phyloP scores from a whole-genome alignment of 2,888 invertebrate species.

The Cantharis nigra region DNA sequence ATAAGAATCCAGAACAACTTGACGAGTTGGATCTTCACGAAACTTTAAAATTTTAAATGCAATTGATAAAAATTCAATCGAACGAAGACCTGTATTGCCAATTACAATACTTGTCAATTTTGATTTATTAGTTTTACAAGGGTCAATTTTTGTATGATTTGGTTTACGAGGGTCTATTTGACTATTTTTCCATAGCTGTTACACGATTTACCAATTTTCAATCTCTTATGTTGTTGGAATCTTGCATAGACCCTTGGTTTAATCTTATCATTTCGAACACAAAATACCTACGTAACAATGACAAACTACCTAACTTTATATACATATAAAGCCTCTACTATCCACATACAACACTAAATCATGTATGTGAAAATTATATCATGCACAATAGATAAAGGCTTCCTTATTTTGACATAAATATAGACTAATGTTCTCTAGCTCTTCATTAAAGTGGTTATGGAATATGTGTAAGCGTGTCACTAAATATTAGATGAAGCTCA shows the following conservation, averaged over 20 bases:
- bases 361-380: neutral
- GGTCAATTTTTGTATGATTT: neutral
- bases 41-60: neutral
- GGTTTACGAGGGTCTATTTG: neutral
- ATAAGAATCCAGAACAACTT: too few relatives aligned
- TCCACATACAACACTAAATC: neutral
- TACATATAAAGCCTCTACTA: neutral
- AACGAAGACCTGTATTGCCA: neutral
- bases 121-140: neutral
- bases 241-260: neutral
- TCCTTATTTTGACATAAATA: neutral
- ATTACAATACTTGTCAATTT: neutral
- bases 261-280: neutral
- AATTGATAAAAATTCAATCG: neutral
- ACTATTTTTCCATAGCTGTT: neutral
- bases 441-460: neutral
- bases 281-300: neutral
- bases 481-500: neutral
- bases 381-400: neutral
- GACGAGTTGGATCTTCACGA: too few relatives aligned
- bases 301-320: neutral
- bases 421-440: neutral
- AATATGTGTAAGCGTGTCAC: neutral
- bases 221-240: neutral
- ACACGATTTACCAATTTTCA: neutral